phyloP scores from a whole-genome alignment of 2,113 vertebrate species.

The Indicator indicator region DNA sequence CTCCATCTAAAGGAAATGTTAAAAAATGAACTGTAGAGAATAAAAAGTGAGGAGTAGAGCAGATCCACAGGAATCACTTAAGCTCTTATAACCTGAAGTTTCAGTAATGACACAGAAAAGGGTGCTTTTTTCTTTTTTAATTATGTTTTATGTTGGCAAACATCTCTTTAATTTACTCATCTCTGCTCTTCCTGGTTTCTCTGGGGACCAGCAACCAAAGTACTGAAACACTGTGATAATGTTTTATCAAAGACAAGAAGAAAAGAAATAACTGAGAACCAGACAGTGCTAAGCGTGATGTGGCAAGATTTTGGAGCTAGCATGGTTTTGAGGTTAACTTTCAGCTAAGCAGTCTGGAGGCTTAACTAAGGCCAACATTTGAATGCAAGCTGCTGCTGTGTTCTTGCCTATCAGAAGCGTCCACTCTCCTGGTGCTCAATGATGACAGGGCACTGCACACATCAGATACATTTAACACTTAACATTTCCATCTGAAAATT shows the following conservation, averaged over 20 bases:
- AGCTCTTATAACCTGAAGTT: neutral
- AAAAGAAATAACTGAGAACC: slow-evolving; percentile 12
- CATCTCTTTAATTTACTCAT: slow-evolving; percentile 48
- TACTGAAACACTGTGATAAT: neutral
- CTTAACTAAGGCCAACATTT: neutral
- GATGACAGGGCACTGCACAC: neutral
- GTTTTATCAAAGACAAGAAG: slow-evolving; percentile 43
- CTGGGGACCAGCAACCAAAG: neutral
- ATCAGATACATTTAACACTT: neutral
- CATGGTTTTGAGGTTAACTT: neutral
- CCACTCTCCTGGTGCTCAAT: neutral
- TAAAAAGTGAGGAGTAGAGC: neutral
- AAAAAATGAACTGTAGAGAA: slow-evolving; percentile 22
- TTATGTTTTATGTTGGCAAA: slow-evolving; percentile 33
- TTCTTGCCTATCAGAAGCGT: neutral
- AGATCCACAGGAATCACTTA: slow-evolving; percentile 7
- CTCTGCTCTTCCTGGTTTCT: slow-evolving; percentile 19
- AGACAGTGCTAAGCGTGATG: neutral
- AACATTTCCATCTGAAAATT: neutral
- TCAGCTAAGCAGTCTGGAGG: neutral
- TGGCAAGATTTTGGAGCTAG: neutral
- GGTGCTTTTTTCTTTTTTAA: slow-evolving; percentile 3
- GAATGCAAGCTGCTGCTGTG: neutral
- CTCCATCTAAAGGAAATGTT: slow-evolving; percentile 16
- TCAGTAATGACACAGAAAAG: slow-evolving; percentile 24